Base-by-base conservation (phyloP, 2,797 vertebrate species). In the Tachyglossus aculeatus region DNA sequence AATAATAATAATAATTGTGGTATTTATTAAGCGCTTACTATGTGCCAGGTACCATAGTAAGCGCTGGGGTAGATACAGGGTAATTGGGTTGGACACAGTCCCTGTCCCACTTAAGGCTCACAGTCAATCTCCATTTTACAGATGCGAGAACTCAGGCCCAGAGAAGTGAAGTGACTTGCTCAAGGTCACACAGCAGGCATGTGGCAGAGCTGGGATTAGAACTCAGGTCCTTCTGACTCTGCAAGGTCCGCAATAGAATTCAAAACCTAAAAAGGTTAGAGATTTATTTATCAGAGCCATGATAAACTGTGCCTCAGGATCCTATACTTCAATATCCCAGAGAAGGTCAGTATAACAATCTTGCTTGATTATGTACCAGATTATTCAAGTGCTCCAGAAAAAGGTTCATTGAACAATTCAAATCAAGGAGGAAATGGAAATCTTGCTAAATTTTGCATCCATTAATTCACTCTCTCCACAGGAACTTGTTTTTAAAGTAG, bases 401-500 rank as follows among this genome's bases (percentile, higher is more conserved):
- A 57, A 33, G 18, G 12, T 13, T 52, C n/a, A 6, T 24, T 51
- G n/a, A 44, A 25, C 66, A 57, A 66, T 56, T 72, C 31, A 52
- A 39, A 38, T 22, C n/a, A 5, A 60, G 11, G 29, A 65, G 11
- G 59, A 54, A 61, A 27, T 33, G 4, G 21, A 34, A 52, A 60
- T 57, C 50, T 63, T 40, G 60, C 25, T 59, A 66, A 33, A 29
- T 21, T 52, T 15, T 67, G 11, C 5, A 22, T 62, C 57, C 44
- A 53, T 41, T 68, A 31, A 6, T 58, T 15, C 27, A n/a, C 15
- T 73, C 3, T 57, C 55, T 80, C 67, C 54, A 11, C 74, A 52
- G 53, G 31, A 47, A 43, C 6, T 31, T 5, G 27, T 48, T 19
- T 47, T 47, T 47, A 47, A 22, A 29, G 32, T 34, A 31, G 5